Conservation (phyloP, 2,888 invertebrate genomes). For the Phalera bucephala region DNA sequence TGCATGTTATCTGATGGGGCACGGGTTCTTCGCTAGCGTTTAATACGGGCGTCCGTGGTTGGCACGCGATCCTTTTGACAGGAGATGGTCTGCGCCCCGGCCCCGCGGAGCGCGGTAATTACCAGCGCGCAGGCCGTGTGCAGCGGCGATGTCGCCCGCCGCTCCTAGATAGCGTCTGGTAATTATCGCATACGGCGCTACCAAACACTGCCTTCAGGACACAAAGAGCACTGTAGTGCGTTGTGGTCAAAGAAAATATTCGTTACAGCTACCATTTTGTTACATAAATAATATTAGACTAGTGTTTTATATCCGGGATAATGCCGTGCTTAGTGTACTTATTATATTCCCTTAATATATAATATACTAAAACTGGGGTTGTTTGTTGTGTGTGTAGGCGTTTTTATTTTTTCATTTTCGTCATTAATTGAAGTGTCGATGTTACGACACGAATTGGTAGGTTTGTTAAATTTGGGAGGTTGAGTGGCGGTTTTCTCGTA, state of each 20-base stretch:
- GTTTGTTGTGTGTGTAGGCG: no score
- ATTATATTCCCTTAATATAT: no score
- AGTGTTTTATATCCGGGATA: no score
- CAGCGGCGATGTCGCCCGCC: constrained; percentile 75
- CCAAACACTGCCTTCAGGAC: constrained; percentile 12
- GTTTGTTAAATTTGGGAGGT: constrained; percentile 58
- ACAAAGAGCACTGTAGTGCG: background rate
- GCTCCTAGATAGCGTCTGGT: constrained; percentile 26
- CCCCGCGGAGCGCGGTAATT: constrained; percentile 72
- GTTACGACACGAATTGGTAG: constrained; percentile 48
- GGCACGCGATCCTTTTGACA: constrained; percentile 80
- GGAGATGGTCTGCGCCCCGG: constrained; percentile 72
- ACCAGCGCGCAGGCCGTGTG: constrained; percentile 64
- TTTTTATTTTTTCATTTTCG: constrained; percentile 25
- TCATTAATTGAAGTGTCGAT: constrained; percentile 70
- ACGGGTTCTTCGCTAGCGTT: constrained; percentile 80
- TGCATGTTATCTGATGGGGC: constrained; percentile 81
- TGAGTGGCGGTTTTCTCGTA: constrained; percentile 51
- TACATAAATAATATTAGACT: no score
- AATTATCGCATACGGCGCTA: constrained; percentile 24
- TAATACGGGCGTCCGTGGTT: constrained; percentile 75
- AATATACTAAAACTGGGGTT: no score
- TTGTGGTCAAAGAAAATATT: background rate
- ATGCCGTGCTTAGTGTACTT: no score
- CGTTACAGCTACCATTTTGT: no score